phyloP scores from a whole-genome alignment of 2,113 vertebrate species.

The Hypocryptadius cinnamomeus region DNA sequence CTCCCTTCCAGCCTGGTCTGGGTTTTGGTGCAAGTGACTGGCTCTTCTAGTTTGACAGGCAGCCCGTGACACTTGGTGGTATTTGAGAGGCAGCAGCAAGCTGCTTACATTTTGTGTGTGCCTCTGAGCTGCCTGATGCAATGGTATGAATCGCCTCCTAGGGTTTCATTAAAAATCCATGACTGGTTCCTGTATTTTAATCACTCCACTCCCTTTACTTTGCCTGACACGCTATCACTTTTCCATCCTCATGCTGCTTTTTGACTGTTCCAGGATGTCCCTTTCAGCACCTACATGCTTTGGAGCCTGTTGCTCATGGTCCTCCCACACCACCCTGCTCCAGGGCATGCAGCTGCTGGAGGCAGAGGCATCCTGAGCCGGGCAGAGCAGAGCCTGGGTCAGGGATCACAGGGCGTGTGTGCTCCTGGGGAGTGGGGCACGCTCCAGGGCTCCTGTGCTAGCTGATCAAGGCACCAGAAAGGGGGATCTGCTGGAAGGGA shows the following conservation, averaged over 20 bases:
- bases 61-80: background rate
- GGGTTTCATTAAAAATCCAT: background rate
- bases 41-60: background rate
- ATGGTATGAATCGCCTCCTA: background rate
- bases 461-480: background rate
- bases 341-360: background rate
- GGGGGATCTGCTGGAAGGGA: background rate
- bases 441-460: background rate
- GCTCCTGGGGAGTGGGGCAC: background rate
- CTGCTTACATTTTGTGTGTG: background rate
- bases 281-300: slow-evolving; percentile 5
- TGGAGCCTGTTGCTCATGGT: background rate
- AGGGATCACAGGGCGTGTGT: background rate
- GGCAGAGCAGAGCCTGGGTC: slow-evolving; percentile 9
- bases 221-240: background rate
- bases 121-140: background rate
- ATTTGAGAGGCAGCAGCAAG: background rate
- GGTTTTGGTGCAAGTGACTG: background rate
- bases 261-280: slow-evolving; percentile 19
- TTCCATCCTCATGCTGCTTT: slow-evolving; percentile 33
- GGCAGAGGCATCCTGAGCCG: background rate
- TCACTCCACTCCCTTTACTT: background rate
- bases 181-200: background rate
- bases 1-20: background rate
- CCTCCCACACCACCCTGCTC: background rate